These are phyloP conservation scores for Hepsetus odoe DNA, from an alignment of 2,113 vertebrate genomes.

Conservation along the genomic window DNA sequence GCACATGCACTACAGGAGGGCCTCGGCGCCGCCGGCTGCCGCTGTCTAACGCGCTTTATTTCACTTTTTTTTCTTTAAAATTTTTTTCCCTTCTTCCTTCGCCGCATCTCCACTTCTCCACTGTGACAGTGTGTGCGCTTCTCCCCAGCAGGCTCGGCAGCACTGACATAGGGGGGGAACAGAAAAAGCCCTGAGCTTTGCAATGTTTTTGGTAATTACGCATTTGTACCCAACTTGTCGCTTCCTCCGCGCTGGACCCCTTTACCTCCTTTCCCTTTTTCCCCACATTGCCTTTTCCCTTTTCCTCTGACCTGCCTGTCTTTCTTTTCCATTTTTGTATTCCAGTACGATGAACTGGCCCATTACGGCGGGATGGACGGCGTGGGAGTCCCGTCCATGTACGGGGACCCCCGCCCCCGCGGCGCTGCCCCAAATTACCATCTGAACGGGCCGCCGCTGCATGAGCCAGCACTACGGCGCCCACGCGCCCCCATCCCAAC, in stretches of 20 bases:
- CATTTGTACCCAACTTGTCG: conserved; percentile 14
- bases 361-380: conserved; percentile 99
- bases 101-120: conserved; percentile 69
- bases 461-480: conserved; percentile 98
- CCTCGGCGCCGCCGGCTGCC: conserved; percentile 83
- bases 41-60: conserved; percentile 75
- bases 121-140: conserved; percentile 73
- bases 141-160: conserved; percentile 64
- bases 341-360: conserved; percentile 99
- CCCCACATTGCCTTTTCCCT: conserved; percentile 14
- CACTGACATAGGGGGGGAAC: conserved; percentile 67
- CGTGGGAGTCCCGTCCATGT: conserved; percentile 97
- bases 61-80: conserved; percentile 81
- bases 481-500: conserved; percentile 97
- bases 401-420: conserved; percentile 96
- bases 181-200: conserved; percentile 77
- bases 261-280: background rate
- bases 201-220: conserved; percentile 94
- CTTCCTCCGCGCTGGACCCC: background rate
- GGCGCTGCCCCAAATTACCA: conserved; percentile 98
- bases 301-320: background rate
- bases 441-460: conserved; percentile 97
- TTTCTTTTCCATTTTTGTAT: conserved; percentile 68
- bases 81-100: too few species aligned
- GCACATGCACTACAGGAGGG: conserved; percentile 88